Conservation (phyloP, 1,140 invertebrate species). For the Leptoteleia sp. region DNA sequence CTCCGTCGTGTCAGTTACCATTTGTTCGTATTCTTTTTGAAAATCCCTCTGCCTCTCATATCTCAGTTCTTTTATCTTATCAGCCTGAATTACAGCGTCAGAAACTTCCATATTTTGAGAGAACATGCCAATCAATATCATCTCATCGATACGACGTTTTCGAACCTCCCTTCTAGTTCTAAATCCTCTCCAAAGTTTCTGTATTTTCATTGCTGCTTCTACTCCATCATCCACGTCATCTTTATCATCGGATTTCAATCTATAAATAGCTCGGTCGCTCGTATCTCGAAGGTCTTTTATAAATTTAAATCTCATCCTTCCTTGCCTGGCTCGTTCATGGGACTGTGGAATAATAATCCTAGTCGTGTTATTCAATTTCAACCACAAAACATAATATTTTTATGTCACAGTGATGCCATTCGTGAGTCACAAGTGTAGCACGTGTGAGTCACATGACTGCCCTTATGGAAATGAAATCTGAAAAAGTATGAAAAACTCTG, state of each 20-base stretch:
- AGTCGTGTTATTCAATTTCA: no score
- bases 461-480: no score
- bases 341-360: no score
- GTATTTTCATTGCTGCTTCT: constrained; percentile 88
- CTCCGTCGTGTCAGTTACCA: constrained; percentile 82
- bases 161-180: constrained; percentile 86
- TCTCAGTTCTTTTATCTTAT: constrained; percentile 83
- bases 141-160: constrained; percentile 88
- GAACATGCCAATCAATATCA: constrained; percentile 89
- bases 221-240: constrained; percentile 80
- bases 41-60: constrained; percentile 83
- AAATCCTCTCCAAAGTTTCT: constrained; percentile 91
- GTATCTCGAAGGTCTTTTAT: constrained; percentile 93
- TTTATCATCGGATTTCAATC: constrained; percentile 81
- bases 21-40: constrained; percentile 84
- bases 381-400: no score
- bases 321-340: constrained; percentile 95
- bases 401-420: no score
- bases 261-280: constrained; percentile 85
- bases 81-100: constrained; percentile 71
- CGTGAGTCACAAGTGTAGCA: no score
- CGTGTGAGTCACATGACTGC: no score
- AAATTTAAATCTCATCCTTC: constrained; percentile 90
- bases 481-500: no score
- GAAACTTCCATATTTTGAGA: constrained; percentile 74